These are phyloP conservation scores for Pimephales promelas DNA, from an alignment of 2,113 vertebrate species.

Conservation along the genomic window DNA sequence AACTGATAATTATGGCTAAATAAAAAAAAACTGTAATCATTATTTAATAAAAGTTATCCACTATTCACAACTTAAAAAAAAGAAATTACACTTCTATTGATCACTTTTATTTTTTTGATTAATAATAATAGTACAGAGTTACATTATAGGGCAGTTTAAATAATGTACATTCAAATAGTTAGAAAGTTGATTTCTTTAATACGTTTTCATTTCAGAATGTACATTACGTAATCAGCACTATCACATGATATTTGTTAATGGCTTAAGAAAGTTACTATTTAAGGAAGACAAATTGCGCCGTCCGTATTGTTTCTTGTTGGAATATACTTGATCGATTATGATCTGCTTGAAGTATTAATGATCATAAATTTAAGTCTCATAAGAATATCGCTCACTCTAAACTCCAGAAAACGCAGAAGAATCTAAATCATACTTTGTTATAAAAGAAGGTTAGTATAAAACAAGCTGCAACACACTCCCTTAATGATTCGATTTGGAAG, in stretches of 20 bases:
- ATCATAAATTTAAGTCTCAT: neutral
- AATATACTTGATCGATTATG: neutral
- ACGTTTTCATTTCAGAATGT: neutral
- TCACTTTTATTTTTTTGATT: neutral
- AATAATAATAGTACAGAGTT: neutral
- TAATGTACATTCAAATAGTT: neutral
- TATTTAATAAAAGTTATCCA: neutral
- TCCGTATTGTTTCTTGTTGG: neutral
- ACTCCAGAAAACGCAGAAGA: neutral
- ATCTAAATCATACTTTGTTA: neutral
- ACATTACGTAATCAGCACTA: neutral
- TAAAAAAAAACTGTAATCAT: neutral
- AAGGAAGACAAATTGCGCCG: neutral
- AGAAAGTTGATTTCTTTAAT: neutral
- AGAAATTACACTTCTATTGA: neutral
- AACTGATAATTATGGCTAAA: neutral
- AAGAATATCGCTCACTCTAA: neutral
- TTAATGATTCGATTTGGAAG: conserved; percentile 28
- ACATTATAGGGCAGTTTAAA: neutral
- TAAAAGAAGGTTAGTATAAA: conserved; percentile 39
- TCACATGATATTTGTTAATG: neutral
- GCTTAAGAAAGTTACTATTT: neutral
- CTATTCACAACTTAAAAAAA: neutral
- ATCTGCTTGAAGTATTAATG: neutral
- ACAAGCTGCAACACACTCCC: conserved; percentile 13